A percentile compares a stretch with the other conserved stretches of the same genome.
Conservation (phyloP, 2,113 vertebrate species). For the Poeciliopsis turrubarensis region DNA sequence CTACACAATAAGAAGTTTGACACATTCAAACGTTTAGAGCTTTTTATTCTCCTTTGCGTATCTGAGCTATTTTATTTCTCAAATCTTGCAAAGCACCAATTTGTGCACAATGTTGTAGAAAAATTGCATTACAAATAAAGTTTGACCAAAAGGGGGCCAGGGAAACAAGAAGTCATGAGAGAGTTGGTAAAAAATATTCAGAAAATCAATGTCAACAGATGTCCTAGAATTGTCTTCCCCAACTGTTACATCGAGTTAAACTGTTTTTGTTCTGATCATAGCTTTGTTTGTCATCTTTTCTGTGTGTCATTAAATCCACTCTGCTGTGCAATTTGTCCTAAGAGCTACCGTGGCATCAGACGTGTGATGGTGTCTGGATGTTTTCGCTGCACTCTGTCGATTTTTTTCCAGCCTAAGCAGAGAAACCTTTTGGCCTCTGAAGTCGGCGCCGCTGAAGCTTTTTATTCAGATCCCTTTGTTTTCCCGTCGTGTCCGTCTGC, state of each 20-base stretch:
- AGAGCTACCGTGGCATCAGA: neutral
- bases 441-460: slow-evolving; percentile 1
- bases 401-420: slow-evolving; percentile 1
- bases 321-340: neutral
- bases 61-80: too few species aligned
- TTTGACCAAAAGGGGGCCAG: too few species aligned
- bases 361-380: slow-evolving; percentile 2
- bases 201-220: neutral
- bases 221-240: neutral
- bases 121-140: too few species aligned
- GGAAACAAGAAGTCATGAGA: too few species aligned
- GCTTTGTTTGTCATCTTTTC: neutral
- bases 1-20: too few species aligned
- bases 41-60: too few species aligned
- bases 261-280: neutral
- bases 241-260: too few species aligned
- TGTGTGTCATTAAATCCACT: neutral
- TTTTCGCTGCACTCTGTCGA: slow-evolving; percentile 1
- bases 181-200: too few species aligned
- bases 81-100: too few species aligned
- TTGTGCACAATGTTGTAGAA: too few species aligned
- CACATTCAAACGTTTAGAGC: too few species aligned
- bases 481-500: slow-evolving; percentile 4
- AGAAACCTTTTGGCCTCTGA: slow-evolving; percentile 5
- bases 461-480: slow-evolving; percentile 39